Base-by-base conservation (phyloP, 2,113 vertebrate genomes). In the Cinclus mexicanus region DNA sequence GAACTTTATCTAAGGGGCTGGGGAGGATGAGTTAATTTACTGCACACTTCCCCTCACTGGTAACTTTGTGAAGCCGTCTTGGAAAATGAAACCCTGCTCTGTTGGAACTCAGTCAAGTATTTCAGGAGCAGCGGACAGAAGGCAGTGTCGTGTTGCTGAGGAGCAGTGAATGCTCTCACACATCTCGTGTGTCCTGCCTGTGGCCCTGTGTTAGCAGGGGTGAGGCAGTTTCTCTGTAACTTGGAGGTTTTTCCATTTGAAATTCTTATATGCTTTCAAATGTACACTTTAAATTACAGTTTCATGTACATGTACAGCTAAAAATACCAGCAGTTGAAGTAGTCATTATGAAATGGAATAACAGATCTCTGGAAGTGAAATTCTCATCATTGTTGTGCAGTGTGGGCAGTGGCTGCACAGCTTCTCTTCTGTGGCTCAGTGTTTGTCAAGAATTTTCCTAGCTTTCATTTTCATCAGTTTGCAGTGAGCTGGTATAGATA, bases 11-110 rank as follows among this genome's bases (percentile, higher is more conserved):
- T 25, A 25, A n/a, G 21, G 57, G 29, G 12, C 4, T 69, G 17
- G 14, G 29, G 13, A 12, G 14, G 33, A 20, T 35, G 49, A 76
- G 31, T 89, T 70, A 37, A 12, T 39, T 59, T 89, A 19, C 63
- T 84, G 26, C 57, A 49, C 31, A 4, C 50, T 77, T 72, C 22
- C 60, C 78, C 55, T 85, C 33, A 2, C 18, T 89, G 68, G 47
- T 70, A 2, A 37, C 71, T 88, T 53, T 26, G 64, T 86, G 72
- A 59, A 87, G 67, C 37, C 29, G 65, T 25, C 42, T 24, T 93
- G 89, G 89, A 69, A 91, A 97, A 94, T 61, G 77, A 94, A 96
- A 89, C 79, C 37, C 37, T 80, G 64, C 74, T 89, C 74, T 77
- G 59, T 78, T 95, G 94, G 80, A 91, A 21, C 41, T 41, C 25